Conservation (phyloP, 2,113 vertebrate genomes). For the Athene noctua region DNA sequence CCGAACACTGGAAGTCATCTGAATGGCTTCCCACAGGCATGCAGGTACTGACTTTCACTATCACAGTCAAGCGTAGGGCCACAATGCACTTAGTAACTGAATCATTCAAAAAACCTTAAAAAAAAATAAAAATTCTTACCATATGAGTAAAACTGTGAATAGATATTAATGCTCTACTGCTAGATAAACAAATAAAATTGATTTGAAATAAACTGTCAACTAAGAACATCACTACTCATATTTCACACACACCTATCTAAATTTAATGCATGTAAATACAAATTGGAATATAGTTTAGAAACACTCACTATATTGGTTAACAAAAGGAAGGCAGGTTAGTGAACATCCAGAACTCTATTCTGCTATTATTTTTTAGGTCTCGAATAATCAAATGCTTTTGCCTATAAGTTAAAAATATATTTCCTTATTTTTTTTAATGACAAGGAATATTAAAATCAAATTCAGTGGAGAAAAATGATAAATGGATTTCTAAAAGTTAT, state of each 20-base stretch:
- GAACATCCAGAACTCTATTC: not conserved
- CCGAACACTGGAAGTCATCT: slow-evolving; percentile 82
- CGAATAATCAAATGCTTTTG: not conserved
- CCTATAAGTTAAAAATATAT: not conserved
- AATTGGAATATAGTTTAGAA: not conserved
- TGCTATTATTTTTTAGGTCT: not conserved
- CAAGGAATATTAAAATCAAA: not conserved
- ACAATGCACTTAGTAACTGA: slow-evolving; percentile 82
- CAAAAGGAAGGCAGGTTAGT: not conserved
- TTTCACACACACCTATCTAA: not conserved
- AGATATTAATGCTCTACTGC: not conserved
- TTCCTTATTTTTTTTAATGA: not conserved
- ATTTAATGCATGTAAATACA: not conserved
- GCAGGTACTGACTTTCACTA: slow-evolving; percentile 90
- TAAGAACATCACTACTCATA: not conserved
- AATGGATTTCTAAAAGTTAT: not conserved
- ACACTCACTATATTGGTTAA: not conserved
- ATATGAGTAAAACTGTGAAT: not conserved
- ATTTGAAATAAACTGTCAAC: not conserved
- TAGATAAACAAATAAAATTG: not conserved
- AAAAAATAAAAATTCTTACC: not conserved
- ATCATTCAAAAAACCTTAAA: slow-evolving; percentile 81
- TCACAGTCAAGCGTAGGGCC: slow-evolving; percentile 87
- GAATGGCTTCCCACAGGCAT: slow-evolving; percentile 75
- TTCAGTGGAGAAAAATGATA: not conserved